Evolutionary conservation across 2,888 invertebrate species (phyloP).

Genomic region (Apotomis turbidana): DNA sequence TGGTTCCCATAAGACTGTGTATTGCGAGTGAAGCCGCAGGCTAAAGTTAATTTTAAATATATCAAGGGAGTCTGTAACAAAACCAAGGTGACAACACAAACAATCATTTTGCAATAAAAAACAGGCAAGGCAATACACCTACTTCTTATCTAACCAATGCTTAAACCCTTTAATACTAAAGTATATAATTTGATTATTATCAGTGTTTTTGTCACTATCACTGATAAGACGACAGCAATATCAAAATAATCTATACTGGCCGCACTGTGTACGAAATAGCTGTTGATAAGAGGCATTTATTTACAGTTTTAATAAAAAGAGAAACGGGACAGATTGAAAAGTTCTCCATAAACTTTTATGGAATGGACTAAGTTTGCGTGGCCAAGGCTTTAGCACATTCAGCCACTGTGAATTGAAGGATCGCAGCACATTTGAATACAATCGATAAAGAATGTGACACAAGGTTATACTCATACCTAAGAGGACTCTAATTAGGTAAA

Average conservation of each 20-base stretch:
- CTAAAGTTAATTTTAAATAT: background rate
- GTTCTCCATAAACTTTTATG: background rate
- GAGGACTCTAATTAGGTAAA: constrained; percentile 65
- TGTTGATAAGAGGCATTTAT: background rate
- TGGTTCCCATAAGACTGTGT: too few species aligned
- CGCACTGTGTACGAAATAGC: background rate
- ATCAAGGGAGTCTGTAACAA: background rate
- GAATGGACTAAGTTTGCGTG: constrained; percentile 1
- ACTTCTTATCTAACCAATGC: constrained; percentile 17
- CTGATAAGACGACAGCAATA: constrained; percentile 32
- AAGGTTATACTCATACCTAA: constrained; percentile 65
- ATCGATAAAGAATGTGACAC: constrained; percentile 61
- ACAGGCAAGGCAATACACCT: background rate
- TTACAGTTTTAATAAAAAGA: background rate
- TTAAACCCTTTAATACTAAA: constrained; percentile 26
- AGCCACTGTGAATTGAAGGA: constrained; percentile 41
- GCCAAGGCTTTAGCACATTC: constrained; percentile 34
- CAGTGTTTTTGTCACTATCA: constrained; percentile 25
- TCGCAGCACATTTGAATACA: constrained; percentile 48
- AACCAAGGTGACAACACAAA: background rate
- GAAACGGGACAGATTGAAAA: constrained; percentile 13
- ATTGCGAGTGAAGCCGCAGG: too few species aligned
- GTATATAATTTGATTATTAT: constrained; percentile 34
- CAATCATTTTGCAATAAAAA: constrained; percentile 10
- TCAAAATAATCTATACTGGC: constrained; percentile 25